A percentile compares a stretch with the other conserved stretches of the same genome.
Evolutionary conservation across 37 sponge, comb jelly and placozoan species (phyloP).

Genomic region (Halisarca cf. caerulea): DNA sequence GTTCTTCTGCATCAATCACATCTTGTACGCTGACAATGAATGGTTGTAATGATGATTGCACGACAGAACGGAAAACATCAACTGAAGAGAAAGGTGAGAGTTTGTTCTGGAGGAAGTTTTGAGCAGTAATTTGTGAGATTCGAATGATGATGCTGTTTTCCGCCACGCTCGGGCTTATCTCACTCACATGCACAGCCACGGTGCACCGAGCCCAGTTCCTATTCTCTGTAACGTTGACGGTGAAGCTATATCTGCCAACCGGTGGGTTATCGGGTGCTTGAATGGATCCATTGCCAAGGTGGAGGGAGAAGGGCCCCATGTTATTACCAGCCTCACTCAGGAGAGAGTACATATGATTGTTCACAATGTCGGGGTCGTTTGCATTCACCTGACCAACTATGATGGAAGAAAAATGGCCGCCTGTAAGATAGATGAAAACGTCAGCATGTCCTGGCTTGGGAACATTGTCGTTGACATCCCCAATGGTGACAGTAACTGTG

Average conservation of each 20-base stretch:
- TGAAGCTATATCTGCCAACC: constrained; percentile 19
- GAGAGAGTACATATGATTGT: constrained; percentile 37
- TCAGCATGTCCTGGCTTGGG: constrained; percentile 36
- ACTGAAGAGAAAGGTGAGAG: background rate
- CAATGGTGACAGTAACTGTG: constrained; percentile 39
- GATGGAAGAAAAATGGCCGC: background rate
- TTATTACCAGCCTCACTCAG: background rate
- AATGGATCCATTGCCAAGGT: constrained; percentile 17
- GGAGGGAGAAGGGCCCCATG: background rate
- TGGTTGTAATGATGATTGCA: background rate
- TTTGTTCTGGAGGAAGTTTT: background rate
- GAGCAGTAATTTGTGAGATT: background rate
- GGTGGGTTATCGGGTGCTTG: constrained; percentile 19
- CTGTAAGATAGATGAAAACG: constrained; percentile 44
- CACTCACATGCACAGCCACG: background rate
- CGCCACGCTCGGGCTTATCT: background rate
- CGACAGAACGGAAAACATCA: background rate
- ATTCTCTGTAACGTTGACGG: constrained; percentile 44
- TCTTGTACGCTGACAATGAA: background rate
- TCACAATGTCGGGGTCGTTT: constrained; percentile 70
- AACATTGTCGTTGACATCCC: constrained; percentile 68
- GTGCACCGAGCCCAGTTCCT: background rate
- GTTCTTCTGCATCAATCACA: background rate
- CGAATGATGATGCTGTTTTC: background rate
- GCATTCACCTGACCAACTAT: constrained; percentile 40